Percentiles rank a stretch among this genome's conserved stretches.
phyloP scores from a whole-genome alignment of 2,888 invertebrate genomes.

The Parochlus steinenii region DNA sequence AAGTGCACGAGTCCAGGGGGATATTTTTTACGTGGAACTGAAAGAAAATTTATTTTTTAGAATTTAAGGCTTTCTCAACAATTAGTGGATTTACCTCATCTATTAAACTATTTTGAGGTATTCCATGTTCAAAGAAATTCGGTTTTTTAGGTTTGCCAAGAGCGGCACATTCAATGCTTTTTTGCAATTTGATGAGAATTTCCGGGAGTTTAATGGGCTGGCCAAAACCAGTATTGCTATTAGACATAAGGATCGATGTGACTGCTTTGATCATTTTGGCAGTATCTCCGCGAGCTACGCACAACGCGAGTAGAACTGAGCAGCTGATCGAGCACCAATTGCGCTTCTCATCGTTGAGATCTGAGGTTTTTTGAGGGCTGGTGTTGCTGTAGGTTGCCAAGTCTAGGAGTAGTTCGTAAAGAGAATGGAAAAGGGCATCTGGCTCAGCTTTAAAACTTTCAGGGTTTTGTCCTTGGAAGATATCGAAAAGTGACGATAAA shows the following conservation, averaged over 20 bases:
- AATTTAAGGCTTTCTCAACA: constrained; percentile 24
- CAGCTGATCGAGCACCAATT: constrained; percentile 76
- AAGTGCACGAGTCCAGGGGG: constrained; percentile 25
- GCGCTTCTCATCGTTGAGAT: constrained; percentile 35
- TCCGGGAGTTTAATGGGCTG: constrained; percentile 34
- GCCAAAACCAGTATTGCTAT: constrained; percentile 2
- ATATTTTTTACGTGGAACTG: constrained; percentile 26
- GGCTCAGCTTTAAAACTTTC: constrained; percentile 29
- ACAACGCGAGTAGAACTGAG: constrained; percentile 79
- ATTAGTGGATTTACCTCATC: constrained; percentile 43
- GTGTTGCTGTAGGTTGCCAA: constrained; percentile 55
- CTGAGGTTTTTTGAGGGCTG: constrained; percentile 35
- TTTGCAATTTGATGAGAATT: constrained; percentile 69
- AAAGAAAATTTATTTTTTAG: constrained; percentile 6
- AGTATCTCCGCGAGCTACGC: constrained; percentile 85
- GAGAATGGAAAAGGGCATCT: constrained; percentile 48
- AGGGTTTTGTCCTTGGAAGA: constrained; percentile 49
- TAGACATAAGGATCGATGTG: constrained; percentile 75
- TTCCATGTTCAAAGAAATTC: constrained; percentile 78
- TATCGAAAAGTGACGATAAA: constrained; percentile 71
- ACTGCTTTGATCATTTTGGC: constrained; percentile 77
- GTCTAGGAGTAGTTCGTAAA: constrained; percentile 72
- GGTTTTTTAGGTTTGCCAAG: constrained; percentile 70
- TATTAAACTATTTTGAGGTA: constrained; percentile 58
- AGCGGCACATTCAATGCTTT: constrained; percentile 76